phyloP scores from a whole-genome alignment of 2,888 invertebrate genomes.

The Leptarthrus brevirostris region DNA sequence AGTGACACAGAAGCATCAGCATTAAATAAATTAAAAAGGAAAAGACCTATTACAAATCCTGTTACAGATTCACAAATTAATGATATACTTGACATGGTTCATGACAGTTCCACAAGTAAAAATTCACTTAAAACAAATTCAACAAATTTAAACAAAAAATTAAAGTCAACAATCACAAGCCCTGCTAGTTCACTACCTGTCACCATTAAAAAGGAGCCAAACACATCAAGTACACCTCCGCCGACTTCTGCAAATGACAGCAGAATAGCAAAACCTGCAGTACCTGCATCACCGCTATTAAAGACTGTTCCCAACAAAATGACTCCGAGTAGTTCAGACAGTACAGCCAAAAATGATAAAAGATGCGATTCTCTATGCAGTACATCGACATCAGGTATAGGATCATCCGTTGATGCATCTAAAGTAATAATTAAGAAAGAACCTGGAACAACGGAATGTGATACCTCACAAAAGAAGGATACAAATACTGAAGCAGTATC shows the following conservation, averaged over 20 bases:
- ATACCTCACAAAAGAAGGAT: not conserved
- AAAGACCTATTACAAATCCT: not conserved
- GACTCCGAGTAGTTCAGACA: not conserved
- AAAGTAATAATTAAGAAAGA: not conserved
- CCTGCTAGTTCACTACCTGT: not conserved
- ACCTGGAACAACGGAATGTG: not conserved
- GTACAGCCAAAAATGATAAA: not conserved
- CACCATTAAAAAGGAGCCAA: not conserved
- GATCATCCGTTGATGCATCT: not conserved
- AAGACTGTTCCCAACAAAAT: not conserved
- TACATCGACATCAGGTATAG: slow-evolving; percentile 7
- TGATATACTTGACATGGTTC: slow-evolving; percentile 48
- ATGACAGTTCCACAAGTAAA: slow-evolving; percentile 30
- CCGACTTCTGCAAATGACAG: not conserved
- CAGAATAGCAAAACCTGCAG: not conserved
- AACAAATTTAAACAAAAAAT: not conserved
- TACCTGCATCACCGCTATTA: not conserved
- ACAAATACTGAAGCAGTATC: not conserved
- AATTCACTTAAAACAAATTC: not conserved
- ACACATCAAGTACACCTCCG: not conserved
- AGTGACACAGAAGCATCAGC: not conserved
- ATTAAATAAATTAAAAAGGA: not conserved
- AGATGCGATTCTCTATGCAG: not conserved
- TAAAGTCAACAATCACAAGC: not conserved
- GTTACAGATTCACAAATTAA: slow-evolving; percentile 51